These are phyloP conservation scores for Lagria hirta DNA, from an alignment of 2,888 invertebrate species.

Conservation along the genomic window DNA sequence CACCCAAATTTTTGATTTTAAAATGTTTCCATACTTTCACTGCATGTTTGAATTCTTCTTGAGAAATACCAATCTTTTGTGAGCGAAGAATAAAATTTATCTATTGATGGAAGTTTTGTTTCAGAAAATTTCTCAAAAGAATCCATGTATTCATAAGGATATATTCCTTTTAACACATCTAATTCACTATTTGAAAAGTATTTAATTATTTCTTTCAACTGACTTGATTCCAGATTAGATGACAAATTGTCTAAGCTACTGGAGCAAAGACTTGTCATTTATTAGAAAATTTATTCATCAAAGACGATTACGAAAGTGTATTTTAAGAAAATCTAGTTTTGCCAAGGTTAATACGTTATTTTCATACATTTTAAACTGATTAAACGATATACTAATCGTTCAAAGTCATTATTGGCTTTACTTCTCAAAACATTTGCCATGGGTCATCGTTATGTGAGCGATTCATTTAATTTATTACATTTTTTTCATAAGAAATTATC, in stretches of 20 bases:
- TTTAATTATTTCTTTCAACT: slow-evolving; percentile 13
- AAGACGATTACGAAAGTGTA: no score
- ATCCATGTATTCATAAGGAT: slow-evolving; percentile 13
- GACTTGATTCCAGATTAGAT: slow-evolving; percentile 7
- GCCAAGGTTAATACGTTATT: no score
- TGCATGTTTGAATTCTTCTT: slow-evolving; percentile 21
- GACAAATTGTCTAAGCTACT: slow-evolving; percentile 7
- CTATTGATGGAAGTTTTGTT: slow-evolving; percentile 11
- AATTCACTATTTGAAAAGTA: slow-evolving; percentile 12
- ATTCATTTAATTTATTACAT: no score
- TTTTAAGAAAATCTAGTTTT: no score
- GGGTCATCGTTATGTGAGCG: no score
- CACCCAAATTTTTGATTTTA: slow-evolving; percentile 31
- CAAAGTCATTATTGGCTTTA: slow-evolving; percentile 3
- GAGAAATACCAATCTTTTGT: slow-evolving; percentile 15
- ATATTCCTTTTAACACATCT: slow-evolving; percentile 13
- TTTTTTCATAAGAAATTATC: no score
- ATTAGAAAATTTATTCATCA: no score
- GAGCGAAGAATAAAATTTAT: slow-evolving; percentile 11
- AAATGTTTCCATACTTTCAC: slow-evolving; percentile 20
- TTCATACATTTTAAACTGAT: no score
- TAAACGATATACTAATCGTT: no score
- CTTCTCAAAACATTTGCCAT: no score
- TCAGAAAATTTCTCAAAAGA: slow-evolving; percentile 11
- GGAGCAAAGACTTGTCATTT: no score